Evolutionary conservation across 1,140 invertebrate genomes (phyloP).

Genomic region (Caerostris darwini): DNA sequence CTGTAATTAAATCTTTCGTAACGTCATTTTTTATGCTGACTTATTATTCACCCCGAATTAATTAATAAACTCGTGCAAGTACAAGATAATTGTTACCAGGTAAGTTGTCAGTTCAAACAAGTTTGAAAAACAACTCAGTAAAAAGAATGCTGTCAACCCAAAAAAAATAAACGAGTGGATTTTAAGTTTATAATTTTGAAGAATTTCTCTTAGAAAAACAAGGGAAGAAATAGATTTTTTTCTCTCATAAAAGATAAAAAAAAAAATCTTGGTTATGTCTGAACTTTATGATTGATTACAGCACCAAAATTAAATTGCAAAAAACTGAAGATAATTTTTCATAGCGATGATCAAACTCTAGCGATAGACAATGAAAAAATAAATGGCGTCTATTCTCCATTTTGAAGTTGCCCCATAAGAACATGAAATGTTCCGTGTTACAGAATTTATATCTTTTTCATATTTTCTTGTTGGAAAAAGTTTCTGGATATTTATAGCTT

Average conservation of each 20-base stretch:
- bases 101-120: neutral
- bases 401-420: slow-evolving; percentile 22
- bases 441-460: slow-evolving; percentile 14
- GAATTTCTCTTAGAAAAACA: neutral
- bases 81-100: slow-evolving; percentile 34
- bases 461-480: neutral
- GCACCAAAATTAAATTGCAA: slow-evolving; percentile 61
- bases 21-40: neutral
- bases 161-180: slow-evolving; percentile 51
- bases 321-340: slow-evolving; percentile 69
- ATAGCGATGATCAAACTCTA: slow-evolving; percentile 34
- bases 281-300: slow-evolving; percentile 59
- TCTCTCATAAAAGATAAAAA: neutral
- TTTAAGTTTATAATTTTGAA: slow-evolving; percentile 67
- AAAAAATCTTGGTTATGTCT: slow-evolving; percentile 20
- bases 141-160: slow-evolving; percentile 29
- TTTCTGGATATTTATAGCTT: neutral
- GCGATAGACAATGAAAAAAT: slow-evolving; percentile 35
- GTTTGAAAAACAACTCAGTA: neutral
- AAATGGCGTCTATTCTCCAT: neutral
- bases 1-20: slow-evolving; percentile 43
- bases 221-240: neutral
- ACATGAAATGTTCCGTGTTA: slow-evolving; percentile 50
- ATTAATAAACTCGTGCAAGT: slow-evolving; percentile 52
- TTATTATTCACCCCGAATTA: neutral